phyloP scores from a whole-genome alignment of 1,140 invertebrate genomes.

The Drosophila burlai region DNA sequence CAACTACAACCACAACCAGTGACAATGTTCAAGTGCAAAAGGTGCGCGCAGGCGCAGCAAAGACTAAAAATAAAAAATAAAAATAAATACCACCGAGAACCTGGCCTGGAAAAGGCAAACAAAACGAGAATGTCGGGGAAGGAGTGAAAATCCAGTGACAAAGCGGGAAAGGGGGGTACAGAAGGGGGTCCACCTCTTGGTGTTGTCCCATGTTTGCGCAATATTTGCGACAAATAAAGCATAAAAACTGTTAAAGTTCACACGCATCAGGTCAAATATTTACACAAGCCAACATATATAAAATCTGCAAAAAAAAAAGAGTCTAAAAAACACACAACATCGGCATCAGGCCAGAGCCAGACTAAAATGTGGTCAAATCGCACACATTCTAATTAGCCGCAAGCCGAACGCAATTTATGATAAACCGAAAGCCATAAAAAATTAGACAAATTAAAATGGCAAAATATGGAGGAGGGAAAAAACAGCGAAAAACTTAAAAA shows the following conservation, averaged over 20 bases:
- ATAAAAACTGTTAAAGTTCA: conserved; percentile 84
- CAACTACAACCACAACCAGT: conserved; percentile 40
- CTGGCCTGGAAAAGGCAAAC: conserved; percentile 61
- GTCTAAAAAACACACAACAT: conserved; percentile 17
- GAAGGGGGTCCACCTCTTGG: conserved; percentile 12
- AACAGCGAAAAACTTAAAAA: background rate
- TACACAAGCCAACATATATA: conserved; percentile 48
- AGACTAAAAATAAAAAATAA: conserved; percentile 16
- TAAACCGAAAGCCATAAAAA: conserved; percentile 37
- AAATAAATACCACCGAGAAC: conserved; percentile 15
- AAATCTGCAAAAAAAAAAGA: conserved; percentile 15
- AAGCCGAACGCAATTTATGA: conserved; percentile 71
- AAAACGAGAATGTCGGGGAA: conserved; percentile 40
- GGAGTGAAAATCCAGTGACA: background rate
- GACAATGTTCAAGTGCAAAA: conserved; percentile 76
- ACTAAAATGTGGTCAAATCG: conserved; percentile 54
- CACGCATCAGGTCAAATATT: conserved; percentile 83
- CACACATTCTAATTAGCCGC: conserved; percentile 56
- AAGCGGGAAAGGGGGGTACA: background rate
- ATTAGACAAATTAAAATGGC: conserved; percentile 47
- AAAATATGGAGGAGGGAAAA: conserved; percentile 23
- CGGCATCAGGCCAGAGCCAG: background rate
- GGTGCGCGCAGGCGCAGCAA: conserved; percentile 77
- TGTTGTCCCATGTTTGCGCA: conserved; percentile 70
- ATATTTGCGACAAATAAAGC: conserved; percentile 84